Evolutionary conservation across 2,113 vertebrate species (phyloP).

Genomic region (Stigmatopora argus): DNA sequence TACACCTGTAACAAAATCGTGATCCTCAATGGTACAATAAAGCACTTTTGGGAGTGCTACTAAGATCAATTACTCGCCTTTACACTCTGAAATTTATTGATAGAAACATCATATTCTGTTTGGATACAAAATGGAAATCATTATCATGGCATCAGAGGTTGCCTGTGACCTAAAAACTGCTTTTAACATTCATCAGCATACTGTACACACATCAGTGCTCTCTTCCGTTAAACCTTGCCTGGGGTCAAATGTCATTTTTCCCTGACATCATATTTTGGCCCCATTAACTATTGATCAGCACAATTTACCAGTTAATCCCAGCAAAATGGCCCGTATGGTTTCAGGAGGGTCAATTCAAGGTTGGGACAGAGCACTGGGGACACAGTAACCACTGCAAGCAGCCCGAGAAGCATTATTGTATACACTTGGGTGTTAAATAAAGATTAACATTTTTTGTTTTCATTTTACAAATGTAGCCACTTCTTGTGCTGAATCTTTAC

Average conservation of each 20-base stretch:
- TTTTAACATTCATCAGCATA: constrained; percentile 47
- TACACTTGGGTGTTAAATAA: neutral
- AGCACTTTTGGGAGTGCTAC: neutral
- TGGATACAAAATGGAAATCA: constrained; percentile 60
- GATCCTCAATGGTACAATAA: neutral
- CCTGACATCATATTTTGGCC: constrained; percentile 56
- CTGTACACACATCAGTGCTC: constrained; percentile 31
- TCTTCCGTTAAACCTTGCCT: constrained; percentile 44
- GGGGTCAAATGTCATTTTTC: constrained; percentile 57
- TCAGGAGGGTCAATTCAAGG: neutral
- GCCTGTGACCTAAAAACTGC: constrained; percentile 49
- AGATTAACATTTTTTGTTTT: constrained; percentile 24
- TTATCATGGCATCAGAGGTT: constrained; percentile 66
- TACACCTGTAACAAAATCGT: neutral
- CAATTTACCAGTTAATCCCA: constrained; percentile 50
- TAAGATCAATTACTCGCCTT: too few species aligned
- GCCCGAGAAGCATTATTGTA: constrained; percentile 28
- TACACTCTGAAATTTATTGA: neutral
- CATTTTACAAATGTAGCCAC: constrained; percentile 31
- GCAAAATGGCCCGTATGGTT: constrained; percentile 40
- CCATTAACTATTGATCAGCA: constrained; percentile 71
- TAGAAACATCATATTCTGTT: constrained; percentile 30
- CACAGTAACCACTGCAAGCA: constrained; percentile 16
- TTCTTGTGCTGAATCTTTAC: constrained; percentile 54
- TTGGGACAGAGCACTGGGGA: constrained; percentile 7